Conservation (phyloP, 2,797 vertebrate species). For the Pangasius macronema region DNA sequence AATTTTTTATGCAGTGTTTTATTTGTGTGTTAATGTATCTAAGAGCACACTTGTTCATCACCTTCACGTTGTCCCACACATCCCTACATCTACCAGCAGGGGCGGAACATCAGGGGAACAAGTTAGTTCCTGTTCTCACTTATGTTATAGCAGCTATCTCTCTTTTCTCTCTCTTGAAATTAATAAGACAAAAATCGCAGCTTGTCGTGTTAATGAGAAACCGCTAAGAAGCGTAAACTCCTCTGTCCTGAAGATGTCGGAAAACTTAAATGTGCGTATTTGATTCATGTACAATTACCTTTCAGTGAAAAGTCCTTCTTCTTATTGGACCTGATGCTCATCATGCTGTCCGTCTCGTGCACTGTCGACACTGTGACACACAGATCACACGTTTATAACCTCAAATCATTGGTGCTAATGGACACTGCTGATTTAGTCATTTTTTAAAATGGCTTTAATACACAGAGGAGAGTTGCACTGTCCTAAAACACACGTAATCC, state of each 20-base stretch:
- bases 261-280: background rate
- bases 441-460: background rate
- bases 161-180: too few species aligned
- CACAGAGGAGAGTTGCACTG: background rate
- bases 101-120: background rate
- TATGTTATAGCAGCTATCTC: too few species aligned
- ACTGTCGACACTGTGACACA: constrained; percentile 59
- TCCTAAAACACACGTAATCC: background rate
- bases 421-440: background rate
- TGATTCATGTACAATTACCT: constrained; percentile 58
- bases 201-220: too few species aligned
- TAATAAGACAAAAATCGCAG: too few species aligned
- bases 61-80: background rate
- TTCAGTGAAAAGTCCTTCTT: constrained; percentile 72
- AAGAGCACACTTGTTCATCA: background rate
- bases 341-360: constrained; percentile 66
- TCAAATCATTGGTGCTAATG: background rate
- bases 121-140: too few species aligned
- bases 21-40: background rate
- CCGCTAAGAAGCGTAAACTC: too few species aligned
- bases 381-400: constrained; percentile 14
- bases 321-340: constrained; percentile 63
- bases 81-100: background rate
- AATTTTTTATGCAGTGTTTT: background rate
- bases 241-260: too few species aligned